These are phyloP conservation scores for Pogonus chalceus DNA, from an alignment of 1,140 invertebrate genomes.

Conservation along the genomic window DNA sequence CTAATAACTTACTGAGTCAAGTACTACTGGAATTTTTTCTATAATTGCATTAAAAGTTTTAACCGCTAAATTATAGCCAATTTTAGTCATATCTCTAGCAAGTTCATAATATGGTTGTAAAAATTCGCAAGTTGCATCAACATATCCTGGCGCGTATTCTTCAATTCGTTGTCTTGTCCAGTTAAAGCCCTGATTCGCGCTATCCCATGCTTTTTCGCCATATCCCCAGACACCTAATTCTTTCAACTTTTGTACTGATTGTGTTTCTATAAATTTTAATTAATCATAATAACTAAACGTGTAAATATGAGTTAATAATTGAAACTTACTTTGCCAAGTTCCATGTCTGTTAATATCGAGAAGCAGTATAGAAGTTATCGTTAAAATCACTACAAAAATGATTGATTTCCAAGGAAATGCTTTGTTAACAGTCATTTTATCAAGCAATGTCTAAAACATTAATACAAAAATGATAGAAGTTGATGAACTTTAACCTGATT, in stretches of 20 bases:
- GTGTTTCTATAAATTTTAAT: slow-evolving; percentile 5
- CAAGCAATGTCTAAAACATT: slow-evolving; percentile 24
- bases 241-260: slow-evolving; percentile 37
- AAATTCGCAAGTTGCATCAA: slow-evolving; percentile 41
- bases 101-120: slow-evolving; percentile 51
- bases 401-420: slow-evolving; percentile 20
- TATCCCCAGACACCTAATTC: slow-evolving; percentile 49
- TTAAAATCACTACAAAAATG: slow-evolving; percentile 15
- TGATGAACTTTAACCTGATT: too few species aligned
- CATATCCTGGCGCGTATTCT: slow-evolving; percentile 54
- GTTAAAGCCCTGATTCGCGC: slow-evolving; percentile 42
- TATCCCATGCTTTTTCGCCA: slow-evolving; percentile 47
- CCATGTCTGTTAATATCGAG: slow-evolving; percentile 23
- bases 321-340: slow-evolving; percentile 19
- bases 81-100: slow-evolving; percentile 41
- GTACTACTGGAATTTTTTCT: slow-evolving; percentile 52
- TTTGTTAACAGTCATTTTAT: slow-evolving; percentile 23
- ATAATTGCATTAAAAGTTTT: slow-evolving; percentile 42
- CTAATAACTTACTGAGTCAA: slow-evolving; percentile 41
- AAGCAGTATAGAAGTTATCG: slow-evolving; percentile 16
- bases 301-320: slow-evolving; percentile 13
- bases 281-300: neutral
- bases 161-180: slow-evolving; percentile 51
- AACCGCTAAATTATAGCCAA: slow-evolving; percentile 44
- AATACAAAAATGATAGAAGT: neutral